Evolutionary conservation across 2,888 invertebrate species (phyloP).

Genomic region (Pemphredon lugubris): DNA sequence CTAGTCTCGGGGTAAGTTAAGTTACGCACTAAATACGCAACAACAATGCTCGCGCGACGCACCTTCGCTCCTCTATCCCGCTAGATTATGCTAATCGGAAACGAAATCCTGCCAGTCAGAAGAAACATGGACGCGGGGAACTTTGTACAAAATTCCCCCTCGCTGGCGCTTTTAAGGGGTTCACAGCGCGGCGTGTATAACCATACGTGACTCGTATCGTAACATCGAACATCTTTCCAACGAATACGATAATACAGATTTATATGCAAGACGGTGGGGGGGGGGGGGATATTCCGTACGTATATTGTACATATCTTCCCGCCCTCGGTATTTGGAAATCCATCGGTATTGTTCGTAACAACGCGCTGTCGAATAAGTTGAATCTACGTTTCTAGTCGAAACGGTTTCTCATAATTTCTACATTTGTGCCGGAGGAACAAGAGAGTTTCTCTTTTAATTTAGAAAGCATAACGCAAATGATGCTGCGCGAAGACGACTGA

Average conservation of each 20-base stretch:
- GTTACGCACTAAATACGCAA: constrained; percentile 58
- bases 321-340: too few species aligned
- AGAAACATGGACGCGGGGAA: constrained; percentile 31
- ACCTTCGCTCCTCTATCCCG: not conserved
- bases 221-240: constrained; percentile 6
- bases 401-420: too few species aligned
- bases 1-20: constrained; percentile 43
- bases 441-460: too few species aligned
- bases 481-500: constrained; percentile 26
- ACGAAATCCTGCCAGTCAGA: constrained; percentile 38
- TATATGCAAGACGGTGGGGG: too few species aligned
- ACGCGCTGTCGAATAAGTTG: too few species aligned
- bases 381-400: too few species aligned
- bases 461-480: constrained; percentile 45
- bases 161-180: constrained; percentile 37
- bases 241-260: not conserved
- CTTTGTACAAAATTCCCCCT: constrained; percentile 42
- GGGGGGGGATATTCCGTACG: too few species aligned
- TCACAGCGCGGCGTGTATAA: constrained; percentile 30
- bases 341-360: too few species aligned
- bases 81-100: constrained; percentile 56
- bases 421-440: too few species aligned
- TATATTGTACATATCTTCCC: too few species aligned
- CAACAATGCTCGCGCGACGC: constrained; percentile 42
- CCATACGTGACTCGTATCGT: constrained; percentile 46